These are phyloP conservation scores for Furnarius figulus DNA, from an alignment of 2,113 vertebrate species.

Conservation along the genomic window DNA sequence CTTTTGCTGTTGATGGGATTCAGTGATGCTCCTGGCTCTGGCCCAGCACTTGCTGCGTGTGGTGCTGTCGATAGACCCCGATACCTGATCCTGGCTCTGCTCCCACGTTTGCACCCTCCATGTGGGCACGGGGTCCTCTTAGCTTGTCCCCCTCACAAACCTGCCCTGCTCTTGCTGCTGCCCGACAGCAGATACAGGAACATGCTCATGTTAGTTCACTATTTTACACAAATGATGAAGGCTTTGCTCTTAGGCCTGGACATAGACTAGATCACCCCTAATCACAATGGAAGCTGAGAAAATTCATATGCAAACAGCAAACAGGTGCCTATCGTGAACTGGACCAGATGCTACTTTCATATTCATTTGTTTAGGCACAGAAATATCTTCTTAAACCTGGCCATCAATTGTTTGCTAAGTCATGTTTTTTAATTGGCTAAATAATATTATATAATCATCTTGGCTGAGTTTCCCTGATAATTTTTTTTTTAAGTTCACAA, in stretches of 20 bases:
- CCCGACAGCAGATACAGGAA: background rate
- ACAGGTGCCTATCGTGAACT: background rate
- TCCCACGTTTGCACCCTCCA: rapidly evolving
- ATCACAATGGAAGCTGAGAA: background rate
- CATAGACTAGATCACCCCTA: background rate
- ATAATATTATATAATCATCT: background rate
- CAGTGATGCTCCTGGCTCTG: background rate
- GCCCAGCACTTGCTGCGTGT: background rate
- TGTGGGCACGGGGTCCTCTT: background rate
- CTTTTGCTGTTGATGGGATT: background rate
- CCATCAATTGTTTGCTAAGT: background rate
- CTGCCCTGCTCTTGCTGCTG: background rate
- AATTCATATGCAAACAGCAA: background rate
- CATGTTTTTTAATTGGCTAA: background rate
- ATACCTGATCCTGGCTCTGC: background rate
- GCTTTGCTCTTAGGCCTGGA: background rate
- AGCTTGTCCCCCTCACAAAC: rapidly evolving
- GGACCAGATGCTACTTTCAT: background rate
- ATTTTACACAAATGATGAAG: background rate
- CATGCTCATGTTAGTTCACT: background rate
- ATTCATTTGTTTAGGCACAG: background rate
- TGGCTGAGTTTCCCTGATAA: background rate
- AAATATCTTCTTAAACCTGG: background rate
- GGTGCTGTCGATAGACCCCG: rapidly evolving
- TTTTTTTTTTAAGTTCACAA: background rate